phyloP scores from a whole-genome alignment of 2,888 invertebrate genomes.

The Papilio gigon region DNA sequence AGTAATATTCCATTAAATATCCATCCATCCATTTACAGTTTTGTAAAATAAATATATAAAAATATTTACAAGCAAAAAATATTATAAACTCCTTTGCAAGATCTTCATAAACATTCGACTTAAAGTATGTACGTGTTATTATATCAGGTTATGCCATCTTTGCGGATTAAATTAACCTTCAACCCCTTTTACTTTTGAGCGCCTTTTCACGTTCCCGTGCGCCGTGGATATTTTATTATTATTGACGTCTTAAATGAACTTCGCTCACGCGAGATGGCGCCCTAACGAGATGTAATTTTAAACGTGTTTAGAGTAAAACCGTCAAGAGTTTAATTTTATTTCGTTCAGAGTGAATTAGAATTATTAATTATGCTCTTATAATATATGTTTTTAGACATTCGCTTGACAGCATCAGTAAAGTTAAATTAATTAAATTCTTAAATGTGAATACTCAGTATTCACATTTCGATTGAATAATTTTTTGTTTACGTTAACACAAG shows the following conservation, averaged over 20 bases:
- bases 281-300: slow-evolving; percentile 41
- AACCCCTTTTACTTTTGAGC: slow-evolving; percentile 52
- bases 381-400: not conserved
- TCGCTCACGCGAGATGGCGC: slow-evolving; percentile 42
- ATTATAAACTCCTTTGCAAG: slow-evolving; percentile 9
- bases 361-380: slow-evolving; percentile 12
- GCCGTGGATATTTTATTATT: slow-evolving; percentile 67
- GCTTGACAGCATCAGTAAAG: not conserved
- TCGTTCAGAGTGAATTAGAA: not conserved
- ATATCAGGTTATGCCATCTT: slow-evolving; percentile 51
- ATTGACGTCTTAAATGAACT: slow-evolving; percentile 61
- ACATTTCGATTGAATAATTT: no score
- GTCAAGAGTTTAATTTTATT: slow-evolving; percentile 17
- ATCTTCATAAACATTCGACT: slow-evolving; percentile 38
- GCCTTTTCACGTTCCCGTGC: slow-evolving; percentile 54
- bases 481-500: no score
- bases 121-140: slow-evolving; percentile 40
- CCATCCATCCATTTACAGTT: no score
- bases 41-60: not conserved
- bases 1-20: no score
- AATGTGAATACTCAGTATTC: no score
- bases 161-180: slow-evolving; percentile 53
- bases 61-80: not conserved
- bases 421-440: not conserved
- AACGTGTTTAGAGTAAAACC: slow-evolving; percentile 38